phyloP scores from a whole-genome alignment of 2,888 invertebrate species.

The Caenorhabditis japonica region DNA sequence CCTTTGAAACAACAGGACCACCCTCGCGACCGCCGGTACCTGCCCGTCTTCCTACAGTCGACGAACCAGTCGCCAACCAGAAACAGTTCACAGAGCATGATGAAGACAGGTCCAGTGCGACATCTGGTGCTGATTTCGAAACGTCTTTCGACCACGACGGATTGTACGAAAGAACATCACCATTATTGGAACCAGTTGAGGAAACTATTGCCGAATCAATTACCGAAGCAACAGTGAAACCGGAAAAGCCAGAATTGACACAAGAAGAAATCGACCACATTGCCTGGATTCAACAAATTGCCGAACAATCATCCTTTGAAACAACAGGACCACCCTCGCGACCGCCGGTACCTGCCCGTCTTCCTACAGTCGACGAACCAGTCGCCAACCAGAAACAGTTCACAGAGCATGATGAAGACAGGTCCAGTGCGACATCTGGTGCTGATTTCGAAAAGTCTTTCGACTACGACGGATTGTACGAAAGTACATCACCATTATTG shows the following conservation, averaged over 20 bases:
- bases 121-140: constrained; percentile 31
- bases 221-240: neutral
- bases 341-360: constrained; percentile 19
- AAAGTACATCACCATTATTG: constrained; percentile 5
- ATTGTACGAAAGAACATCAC: neutral
- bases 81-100: neutral
- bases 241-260: constrained; percentile 16
- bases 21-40: constrained; percentile 6
- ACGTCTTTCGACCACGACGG: constrained; percentile 13
- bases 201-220: neutral
- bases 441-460: constrained; percentile 47
- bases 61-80: neutral
- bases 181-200: constrained; percentile 10
- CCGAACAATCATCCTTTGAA: constrained; percentile 45
- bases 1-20: constrained; percentile 13
- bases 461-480: constrained; percentile 1
- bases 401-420: constrained; percentile 3
- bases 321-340: constrained; percentile 1
- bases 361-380: constrained; percentile 12
- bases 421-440: constrained; percentile 49
- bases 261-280: constrained; percentile 50
- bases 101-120: constrained; percentile 29
- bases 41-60: neutral
- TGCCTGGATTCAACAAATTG: constrained; percentile 35
- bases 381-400: neutral